Evolutionary conservation across 2,113 vertebrate species (phyloP).

Genomic region (Apodemus speciosus): DNA sequence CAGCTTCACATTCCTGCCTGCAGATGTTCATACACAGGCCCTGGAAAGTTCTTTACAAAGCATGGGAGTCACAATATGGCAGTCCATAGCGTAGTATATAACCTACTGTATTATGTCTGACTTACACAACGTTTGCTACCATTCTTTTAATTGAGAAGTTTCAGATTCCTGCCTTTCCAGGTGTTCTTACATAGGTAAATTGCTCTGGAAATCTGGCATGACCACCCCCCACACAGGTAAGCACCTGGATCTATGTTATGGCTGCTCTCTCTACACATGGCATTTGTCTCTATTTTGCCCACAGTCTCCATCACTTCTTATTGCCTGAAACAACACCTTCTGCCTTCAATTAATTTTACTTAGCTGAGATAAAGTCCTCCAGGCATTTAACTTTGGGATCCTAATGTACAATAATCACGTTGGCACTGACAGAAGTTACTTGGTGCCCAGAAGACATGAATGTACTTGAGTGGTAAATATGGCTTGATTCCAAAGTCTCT

Average conservation of each 20-base stretch:
- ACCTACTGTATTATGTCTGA: neutral
- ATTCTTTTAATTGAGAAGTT: slow-evolving; percentile 15
- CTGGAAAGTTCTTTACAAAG: neutral
- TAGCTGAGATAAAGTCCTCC: neutral
- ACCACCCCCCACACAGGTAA: neutral
- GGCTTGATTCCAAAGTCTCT: neutral
- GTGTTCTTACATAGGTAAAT: slow-evolving; percentile 16
- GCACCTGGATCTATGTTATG: neutral
- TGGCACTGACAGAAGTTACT: neutral
- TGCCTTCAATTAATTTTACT: neutral
- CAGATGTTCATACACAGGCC: neutral
- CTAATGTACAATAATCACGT: neutral
- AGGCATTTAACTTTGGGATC: slow-evolving; percentile 14
- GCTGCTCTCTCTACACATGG: neutral
- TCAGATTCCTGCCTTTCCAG: neutral
- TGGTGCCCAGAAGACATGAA: neutral
- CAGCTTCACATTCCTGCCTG: neutral
- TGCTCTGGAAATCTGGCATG: neutral
- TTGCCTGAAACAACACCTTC: neutral
- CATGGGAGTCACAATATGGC: neutral
- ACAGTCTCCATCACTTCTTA: neutral
- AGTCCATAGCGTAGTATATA: neutral
- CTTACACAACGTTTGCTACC: neutral
- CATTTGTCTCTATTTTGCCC: neutral
- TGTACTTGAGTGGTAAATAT: neutral